A percentile compares a stretch with the other conserved stretches of the same genome.
phyloP scores from a whole-genome alignment of 2,797 vertebrate species.

The Periophthalmus magnuspinnatus region DNA sequence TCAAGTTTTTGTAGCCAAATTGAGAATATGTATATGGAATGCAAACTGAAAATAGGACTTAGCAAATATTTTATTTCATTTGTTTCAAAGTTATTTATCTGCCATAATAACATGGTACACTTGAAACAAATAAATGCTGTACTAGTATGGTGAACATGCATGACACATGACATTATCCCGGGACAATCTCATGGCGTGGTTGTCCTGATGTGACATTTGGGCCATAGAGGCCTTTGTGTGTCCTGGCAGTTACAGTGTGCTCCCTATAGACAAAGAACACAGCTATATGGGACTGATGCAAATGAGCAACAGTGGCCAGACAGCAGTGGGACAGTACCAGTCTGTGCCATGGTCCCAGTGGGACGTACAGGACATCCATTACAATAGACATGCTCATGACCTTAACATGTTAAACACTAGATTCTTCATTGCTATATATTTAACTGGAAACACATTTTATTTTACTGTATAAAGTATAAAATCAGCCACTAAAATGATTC shows the following conservation, averaged over 20 bases:
- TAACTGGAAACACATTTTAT: no score
- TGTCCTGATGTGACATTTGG: constrained; percentile 7
- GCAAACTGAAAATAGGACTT: neutral
- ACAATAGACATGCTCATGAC: neutral
- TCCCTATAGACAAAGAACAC: constrained; percentile 9
- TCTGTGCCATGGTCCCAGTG: constrained; percentile 27
- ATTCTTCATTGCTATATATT: no score
- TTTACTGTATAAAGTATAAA: no score
- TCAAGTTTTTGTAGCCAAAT: neutral
- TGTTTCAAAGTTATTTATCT: neutral
- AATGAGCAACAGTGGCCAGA: constrained; percentile 16
- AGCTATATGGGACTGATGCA: constrained; percentile 9
- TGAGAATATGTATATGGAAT: neutral
- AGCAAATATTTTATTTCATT: neutral
- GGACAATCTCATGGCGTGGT: constrained; percentile 1
- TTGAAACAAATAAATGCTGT: no score
- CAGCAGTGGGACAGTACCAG: constrained; percentile 19
- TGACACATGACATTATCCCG: neutral
- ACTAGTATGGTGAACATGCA: neutral
- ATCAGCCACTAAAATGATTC: neutral
- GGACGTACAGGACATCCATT: constrained; percentile 2
- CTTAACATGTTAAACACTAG: neutral
- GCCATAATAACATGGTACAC: no score
- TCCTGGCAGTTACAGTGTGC: neutral
- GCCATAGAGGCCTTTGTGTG: constrained; percentile 6